Conservation (phyloP, 2,113 vertebrate species). For the Chrysochloris asiatica region DNA sequence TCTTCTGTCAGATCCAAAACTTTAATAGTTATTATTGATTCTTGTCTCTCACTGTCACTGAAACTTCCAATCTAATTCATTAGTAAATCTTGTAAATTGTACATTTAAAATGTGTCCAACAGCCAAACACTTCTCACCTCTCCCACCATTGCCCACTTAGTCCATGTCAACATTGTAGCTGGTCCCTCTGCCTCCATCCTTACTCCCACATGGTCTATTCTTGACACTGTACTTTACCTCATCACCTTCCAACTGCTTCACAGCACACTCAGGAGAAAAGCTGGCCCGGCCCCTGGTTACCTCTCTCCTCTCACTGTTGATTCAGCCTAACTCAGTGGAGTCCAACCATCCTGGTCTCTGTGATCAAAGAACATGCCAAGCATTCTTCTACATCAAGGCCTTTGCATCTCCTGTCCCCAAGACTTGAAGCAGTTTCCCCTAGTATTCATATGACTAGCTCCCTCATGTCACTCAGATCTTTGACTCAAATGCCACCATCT, state of each 20-base stretch:
- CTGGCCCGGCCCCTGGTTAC: not conserved
- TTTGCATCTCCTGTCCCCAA: not conserved
- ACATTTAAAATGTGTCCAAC: not conserved
- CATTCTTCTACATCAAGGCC: not conserved
- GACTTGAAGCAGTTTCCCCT: not conserved
- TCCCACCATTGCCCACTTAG: not conserved
- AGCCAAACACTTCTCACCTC: not conserved
- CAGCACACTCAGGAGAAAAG: not conserved
- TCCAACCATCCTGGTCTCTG: not conserved
- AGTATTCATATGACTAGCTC: not conserved
- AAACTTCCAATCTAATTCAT: constrained; percentile 36
- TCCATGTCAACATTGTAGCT: not conserved
- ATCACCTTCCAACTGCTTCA: not conserved
- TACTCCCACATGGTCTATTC: not conserved
- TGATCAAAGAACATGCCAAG: not conserved
- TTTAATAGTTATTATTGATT: no score
- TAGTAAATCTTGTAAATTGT: not conserved
- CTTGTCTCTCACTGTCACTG: not conserved
- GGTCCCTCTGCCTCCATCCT: not conserved
- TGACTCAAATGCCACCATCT: not conserved
- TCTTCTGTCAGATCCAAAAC: not conserved
- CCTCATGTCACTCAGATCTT: not conserved
- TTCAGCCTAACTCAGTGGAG: not conserved
- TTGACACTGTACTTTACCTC: not conserved
- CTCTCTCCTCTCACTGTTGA: not conserved